Conservation (phyloP, 2,797 vertebrate genomes). For the Trachurus trachurus region DNA sequence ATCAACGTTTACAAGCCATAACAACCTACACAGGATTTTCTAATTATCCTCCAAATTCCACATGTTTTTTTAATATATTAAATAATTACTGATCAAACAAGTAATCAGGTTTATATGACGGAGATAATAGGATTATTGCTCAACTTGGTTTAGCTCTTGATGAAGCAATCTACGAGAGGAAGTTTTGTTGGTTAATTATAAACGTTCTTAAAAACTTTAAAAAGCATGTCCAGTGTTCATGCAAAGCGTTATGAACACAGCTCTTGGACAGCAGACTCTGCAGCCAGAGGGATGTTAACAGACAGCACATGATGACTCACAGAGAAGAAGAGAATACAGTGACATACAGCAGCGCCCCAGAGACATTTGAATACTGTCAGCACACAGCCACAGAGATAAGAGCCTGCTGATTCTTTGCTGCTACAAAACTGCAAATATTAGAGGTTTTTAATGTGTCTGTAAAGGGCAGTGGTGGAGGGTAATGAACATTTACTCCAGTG, state of each 20-base stretch:
- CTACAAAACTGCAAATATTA: neutral
- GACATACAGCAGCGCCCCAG: neutral
- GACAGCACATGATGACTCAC: slow-evolving; percentile 35
- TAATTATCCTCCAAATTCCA: neutral
- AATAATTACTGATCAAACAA: neutral
- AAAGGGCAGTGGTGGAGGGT: neutral
- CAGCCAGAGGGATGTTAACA: slow-evolving; percentile 9
- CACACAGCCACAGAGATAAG: slow-evolving; percentile 10
- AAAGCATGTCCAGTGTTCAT: neutral
- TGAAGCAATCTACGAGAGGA: neutral
- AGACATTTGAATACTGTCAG: slow-evolving; percentile 39
- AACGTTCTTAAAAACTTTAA: neutral
- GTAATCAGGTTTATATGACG: neutral
- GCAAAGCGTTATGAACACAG: slow-evolving; percentile 3
- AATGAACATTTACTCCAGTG: neutral
- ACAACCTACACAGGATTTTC: neutral
- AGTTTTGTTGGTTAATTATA: neutral
- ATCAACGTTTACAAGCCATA: neutral
- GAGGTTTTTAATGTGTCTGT: neutral
- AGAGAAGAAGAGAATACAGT: slow-evolving; percentile 24
- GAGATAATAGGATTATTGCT: neutral
- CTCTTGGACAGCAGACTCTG: slow-evolving; percentile 3
- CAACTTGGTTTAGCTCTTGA: neutral
- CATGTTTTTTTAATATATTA: neutral
- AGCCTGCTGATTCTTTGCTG: slow-evolving; percentile 10